phyloP scores from a whole-genome alignment of 2,113 vertebrate genomes.

The Emydura subglobosa region DNA sequence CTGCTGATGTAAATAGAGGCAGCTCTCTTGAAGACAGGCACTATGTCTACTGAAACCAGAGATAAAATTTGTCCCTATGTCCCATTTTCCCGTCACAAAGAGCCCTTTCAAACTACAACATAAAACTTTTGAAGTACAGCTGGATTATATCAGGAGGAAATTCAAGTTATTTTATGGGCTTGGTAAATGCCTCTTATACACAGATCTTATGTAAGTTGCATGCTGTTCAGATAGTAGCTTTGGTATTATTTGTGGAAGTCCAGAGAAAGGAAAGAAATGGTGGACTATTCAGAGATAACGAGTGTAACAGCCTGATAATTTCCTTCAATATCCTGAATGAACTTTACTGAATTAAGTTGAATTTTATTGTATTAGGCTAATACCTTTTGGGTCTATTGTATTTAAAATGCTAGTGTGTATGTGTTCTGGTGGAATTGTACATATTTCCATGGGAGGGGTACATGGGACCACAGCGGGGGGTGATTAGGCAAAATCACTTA shows the following conservation, averaged over 20 bases:
- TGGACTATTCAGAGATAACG: not conserved
- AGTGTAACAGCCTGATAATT: not conserved
- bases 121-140: not conserved
- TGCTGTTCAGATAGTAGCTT: slow-evolving; percentile 13
- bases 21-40: not conserved
- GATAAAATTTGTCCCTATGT: not conserved
- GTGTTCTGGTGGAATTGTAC: too few species aligned
- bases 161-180: not conserved
- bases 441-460: too few species aligned
- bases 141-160: not conserved
- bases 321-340: too few species aligned
- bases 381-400: too few species aligned
- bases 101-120: not conserved
- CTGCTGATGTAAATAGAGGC: not conserved
- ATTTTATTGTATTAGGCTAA: too few species aligned
- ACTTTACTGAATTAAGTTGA: too few species aligned
- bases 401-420: too few species aligned
- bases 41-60: not conserved
- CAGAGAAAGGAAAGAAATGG: not conserved
- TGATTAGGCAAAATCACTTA: too few species aligned
- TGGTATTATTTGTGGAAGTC: slow-evolving; percentile 3
- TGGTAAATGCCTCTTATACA: not conserved
- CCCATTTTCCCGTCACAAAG: not conserved
- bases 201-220: not conserved
- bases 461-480: too few species aligned